These are phyloP conservation scores for Lacerta bilineata DNA, from an alignment of 2,797 vertebrate species.

Conservation along the genomic window DNA sequence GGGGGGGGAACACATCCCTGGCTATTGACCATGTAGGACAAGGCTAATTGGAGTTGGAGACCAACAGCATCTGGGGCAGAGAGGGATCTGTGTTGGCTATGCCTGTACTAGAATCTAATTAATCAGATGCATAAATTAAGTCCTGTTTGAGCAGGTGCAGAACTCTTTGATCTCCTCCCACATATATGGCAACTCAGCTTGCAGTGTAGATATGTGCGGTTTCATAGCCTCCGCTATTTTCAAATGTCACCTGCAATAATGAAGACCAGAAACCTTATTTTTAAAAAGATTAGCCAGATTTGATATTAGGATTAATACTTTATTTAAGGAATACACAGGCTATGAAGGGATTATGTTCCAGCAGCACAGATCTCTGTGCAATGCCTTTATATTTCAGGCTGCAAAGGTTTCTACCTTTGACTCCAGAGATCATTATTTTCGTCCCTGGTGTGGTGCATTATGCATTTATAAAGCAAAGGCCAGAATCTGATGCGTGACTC, in stretches of 20 bases:
- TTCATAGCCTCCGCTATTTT: background rate
- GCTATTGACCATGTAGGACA: too few species aligned
- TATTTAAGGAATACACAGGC: background rate
- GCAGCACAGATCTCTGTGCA: background rate
- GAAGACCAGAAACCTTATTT: background rate
- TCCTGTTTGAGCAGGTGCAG: background rate
- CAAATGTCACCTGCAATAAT: background rate
- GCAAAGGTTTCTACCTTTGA: constrained; percentile 23
- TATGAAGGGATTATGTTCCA: background rate
- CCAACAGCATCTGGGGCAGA: too few species aligned
- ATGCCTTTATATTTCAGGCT: constrained; percentile 14
- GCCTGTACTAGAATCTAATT: too few species aligned
- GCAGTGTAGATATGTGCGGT: background rate
- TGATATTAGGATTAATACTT: background rate
- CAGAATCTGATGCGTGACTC: background rate
- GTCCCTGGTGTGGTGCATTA: constrained; percentile 19
- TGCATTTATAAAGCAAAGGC: background rate
- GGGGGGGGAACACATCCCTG: too few species aligned
- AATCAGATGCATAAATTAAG: background rate
- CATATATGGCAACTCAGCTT: background rate
- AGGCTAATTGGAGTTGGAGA: too few species aligned
- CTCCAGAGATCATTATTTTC: constrained; percentile 28
- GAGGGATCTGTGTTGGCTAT: too few species aligned
- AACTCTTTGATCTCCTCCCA: background rate
- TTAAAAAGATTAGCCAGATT: background rate